These are phyloP conservation scores for Julus scanicus DNA, from an alignment of 2,888 invertebrate species.

Conservation along the genomic window DNA sequence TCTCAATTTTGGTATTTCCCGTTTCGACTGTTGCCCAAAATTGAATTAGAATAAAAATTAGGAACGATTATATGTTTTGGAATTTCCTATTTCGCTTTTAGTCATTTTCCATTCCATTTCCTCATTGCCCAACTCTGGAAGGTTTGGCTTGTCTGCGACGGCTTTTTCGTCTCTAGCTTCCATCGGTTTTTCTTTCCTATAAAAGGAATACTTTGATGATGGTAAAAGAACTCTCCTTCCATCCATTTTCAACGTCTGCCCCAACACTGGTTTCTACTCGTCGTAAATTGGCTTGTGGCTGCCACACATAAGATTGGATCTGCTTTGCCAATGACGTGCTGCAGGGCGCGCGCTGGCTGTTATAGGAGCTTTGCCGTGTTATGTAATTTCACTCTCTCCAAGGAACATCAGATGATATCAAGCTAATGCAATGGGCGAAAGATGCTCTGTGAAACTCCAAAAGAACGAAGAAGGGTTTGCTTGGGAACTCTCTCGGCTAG, in stretches of 20 bases:
- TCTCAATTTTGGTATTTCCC: no score
- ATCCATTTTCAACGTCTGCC: constrained; percentile 15
- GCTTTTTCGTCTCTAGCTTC: background rate
- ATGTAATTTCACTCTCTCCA: constrained; percentile 53
- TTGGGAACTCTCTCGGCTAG: background rate
- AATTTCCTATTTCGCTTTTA: background rate
- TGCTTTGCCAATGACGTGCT: constrained; percentile 39
- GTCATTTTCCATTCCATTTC: background rate
- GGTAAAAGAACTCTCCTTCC: background rate
- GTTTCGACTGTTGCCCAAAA: no score
- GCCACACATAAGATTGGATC: constrained; percentile 39
- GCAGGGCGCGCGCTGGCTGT: constrained; percentile 13
- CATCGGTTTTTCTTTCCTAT: background rate
- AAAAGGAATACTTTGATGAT: background rate
- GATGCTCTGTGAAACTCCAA: constrained; percentile 17
- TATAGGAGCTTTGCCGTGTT: constrained; percentile 37
- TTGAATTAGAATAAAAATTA: no score
- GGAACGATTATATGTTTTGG: background rate
- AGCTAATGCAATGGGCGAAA: constrained; percentile 19
- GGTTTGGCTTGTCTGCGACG: background rate
- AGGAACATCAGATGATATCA: constrained; percentile 47
- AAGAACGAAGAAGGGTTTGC: constrained; percentile 12
- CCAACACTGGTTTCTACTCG: constrained; percentile 39
- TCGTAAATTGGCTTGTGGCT: constrained; percentile 42
- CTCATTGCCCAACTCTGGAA: background rate